Evolutionary conservation across 2,797 vertebrate species (phyloP).

Genomic region (Rallus crepitans): DNA sequence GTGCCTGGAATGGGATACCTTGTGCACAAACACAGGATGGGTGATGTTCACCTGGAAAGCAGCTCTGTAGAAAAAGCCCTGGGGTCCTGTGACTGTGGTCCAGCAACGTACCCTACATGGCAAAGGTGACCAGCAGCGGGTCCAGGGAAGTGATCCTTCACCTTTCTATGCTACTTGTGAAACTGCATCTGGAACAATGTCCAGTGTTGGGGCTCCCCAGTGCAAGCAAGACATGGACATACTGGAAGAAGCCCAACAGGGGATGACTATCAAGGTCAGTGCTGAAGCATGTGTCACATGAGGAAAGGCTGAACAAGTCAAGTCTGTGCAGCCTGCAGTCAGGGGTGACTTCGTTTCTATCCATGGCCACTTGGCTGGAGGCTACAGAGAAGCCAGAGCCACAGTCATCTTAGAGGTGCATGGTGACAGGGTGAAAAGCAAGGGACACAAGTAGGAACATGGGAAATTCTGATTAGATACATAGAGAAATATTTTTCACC

Average conservation of each 20-base stretch:
- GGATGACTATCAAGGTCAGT: background rate
- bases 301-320: background rate
- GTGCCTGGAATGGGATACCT: rapidly evolving
- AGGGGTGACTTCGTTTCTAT: background rate
- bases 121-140: background rate
- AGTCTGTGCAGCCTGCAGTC: background rate
- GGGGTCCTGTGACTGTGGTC: background rate
- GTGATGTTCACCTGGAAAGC: background rate
- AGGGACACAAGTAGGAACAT: background rate
- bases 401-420: background rate
- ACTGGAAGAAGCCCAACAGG: background rate
- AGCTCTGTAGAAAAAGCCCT: no score
- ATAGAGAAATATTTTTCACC: background rate
- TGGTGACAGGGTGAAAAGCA: background rate
- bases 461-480: background rate
- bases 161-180: background rate
- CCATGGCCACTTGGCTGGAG: background rate
- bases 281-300: rapidly evolving
- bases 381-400: background rate
- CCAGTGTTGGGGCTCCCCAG: background rate
- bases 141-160: background rate
- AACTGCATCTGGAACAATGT: background rate
- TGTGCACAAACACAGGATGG: rapidly evolving
- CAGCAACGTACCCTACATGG: background rate
- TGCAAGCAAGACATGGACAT: background rate